phyloP scores from a whole-genome alignment of 2,113 vertebrate species.

The Notiomystis cincta region DNA sequence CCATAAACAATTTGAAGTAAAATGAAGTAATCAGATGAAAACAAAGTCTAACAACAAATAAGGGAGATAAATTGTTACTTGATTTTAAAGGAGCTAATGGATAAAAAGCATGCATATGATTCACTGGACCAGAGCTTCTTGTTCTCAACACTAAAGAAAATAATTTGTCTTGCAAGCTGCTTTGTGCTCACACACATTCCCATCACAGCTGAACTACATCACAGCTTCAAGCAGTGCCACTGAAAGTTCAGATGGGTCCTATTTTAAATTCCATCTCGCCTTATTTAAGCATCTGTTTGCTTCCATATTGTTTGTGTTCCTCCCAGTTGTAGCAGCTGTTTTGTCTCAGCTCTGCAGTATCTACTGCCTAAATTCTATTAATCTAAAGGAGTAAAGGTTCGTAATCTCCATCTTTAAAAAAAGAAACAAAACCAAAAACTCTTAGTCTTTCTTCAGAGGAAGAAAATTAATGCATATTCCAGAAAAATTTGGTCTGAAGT shows the following conservation, averaged over 20 bases:
- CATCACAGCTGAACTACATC: not conserved
- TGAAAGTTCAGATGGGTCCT: not conserved
- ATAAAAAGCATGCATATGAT: not conserved
- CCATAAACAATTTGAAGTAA: not conserved
- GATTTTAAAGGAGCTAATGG: not conserved
- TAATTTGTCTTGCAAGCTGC: not conserved
- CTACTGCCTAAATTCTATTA: not conserved
- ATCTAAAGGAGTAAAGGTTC: not conserved
- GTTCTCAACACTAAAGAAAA: not conserved
- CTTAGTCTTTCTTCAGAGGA: not conserved
- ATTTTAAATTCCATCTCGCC: not conserved
- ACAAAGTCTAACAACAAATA: not conserved
- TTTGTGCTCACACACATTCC: not conserved
- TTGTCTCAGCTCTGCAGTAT: not conserved
- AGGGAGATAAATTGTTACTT: not conserved
- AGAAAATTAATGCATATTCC: not conserved
- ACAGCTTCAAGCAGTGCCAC: not conserved
- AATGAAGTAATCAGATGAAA: not conserved
- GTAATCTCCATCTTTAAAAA: not conserved
- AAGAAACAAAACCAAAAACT: not conserved
- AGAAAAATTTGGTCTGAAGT: not conserved
- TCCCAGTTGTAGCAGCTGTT: not conserved
- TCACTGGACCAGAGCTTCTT: not conserved
- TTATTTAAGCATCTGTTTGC: conserved; percentile 2
- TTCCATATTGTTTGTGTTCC: not conserved